Evolutionary conservation across 2,797 vertebrate genomes (phyloP).

Genomic region (Pampus argenteus): DNA sequence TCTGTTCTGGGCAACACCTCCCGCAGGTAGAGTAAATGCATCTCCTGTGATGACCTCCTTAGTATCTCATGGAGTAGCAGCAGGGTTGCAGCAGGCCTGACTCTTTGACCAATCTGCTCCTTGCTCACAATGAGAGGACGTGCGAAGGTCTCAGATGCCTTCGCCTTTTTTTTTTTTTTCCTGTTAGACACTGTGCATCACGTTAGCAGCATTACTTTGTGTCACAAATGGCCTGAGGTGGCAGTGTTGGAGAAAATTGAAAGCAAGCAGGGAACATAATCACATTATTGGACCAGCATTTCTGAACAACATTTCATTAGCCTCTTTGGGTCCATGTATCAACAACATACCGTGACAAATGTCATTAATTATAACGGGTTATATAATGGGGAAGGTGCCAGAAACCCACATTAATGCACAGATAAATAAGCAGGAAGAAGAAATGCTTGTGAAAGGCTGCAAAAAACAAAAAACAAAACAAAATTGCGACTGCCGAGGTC

Average conservation of each 20-base stretch:
- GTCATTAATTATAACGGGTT: slow-evolving; percentile 47
- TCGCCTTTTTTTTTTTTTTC: neutral
- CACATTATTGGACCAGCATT: slow-evolving; percentile 40
- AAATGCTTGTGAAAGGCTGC: slow-evolving; percentile 19
- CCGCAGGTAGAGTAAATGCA: too few species aligned
- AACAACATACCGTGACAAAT: slow-evolving; percentile 43
- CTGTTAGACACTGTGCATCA: neutral
- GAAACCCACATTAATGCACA: slow-evolving; percentile 23
- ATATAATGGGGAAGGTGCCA: slow-evolving; percentile 22
- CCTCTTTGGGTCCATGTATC: slow-evolving; percentile 35
- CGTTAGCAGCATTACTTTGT: slow-evolving; percentile 1
- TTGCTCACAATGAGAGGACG: too few species aligned
- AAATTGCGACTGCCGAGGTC: slow-evolving; percentile 30
- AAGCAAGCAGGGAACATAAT: slow-evolving; percentile 53
- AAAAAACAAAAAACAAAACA: slow-evolving; percentile 8
- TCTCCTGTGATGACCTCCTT: too few species aligned
- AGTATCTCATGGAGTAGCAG: too few species aligned
- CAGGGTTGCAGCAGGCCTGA: too few species aligned
- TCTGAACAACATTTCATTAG: slow-evolving; percentile 57
- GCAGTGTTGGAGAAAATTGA: slow-evolving; percentile 43
- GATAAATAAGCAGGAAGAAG: slow-evolving; percentile 10
- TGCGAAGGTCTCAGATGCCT: too few species aligned
- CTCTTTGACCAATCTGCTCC: too few species aligned
- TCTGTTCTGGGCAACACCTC: too few species aligned
- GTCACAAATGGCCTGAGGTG: slow-evolving; percentile 31